Evolutionary conservation across 2,797 vertebrate species (phyloP).

Genomic region (Aselliscus stoliczkanus): DNA sequence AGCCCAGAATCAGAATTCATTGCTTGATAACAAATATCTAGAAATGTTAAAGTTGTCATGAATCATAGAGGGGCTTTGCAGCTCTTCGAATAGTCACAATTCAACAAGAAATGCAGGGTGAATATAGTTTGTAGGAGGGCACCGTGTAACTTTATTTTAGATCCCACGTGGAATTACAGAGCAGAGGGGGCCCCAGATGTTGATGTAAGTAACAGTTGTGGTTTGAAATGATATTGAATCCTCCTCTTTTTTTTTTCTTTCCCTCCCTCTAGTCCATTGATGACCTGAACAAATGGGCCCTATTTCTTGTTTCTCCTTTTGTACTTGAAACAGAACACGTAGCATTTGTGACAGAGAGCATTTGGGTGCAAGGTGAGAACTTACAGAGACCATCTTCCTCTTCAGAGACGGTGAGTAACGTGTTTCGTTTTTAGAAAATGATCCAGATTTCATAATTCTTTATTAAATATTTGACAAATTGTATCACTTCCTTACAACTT

Average conservation of each 20-base stretch:
- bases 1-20: background rate
- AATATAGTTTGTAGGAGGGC: background rate
- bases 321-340: constrained; percentile 84
- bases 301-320: constrained; percentile 83
- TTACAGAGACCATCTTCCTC: constrained; percentile 61
- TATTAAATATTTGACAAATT: constrained; percentile 81
- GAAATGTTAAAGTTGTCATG: background rate
- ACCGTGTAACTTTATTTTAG: fast-evolving
- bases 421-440: constrained; percentile 54
- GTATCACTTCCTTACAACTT: constrained; percentile 78
- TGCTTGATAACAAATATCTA: background rate
- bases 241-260: constrained; percentile 28
- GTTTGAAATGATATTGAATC: background rate
- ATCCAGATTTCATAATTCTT: constrained; percentile 76
- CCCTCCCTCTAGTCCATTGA: constrained; percentile 85
- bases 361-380: constrained; percentile 76
- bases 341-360: constrained; percentile 93
- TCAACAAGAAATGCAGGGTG: background rate
- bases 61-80: background rate
- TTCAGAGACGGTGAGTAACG: constrained; percentile 83
- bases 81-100: background rate
- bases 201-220: background rate
- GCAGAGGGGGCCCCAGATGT: background rate
- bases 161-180: background rate
- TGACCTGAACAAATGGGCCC: constrained; percentile 92